phyloP scores from a whole-genome alignment of 2,888 invertebrate genomes.

The Ypsolopha sequella region DNA sequence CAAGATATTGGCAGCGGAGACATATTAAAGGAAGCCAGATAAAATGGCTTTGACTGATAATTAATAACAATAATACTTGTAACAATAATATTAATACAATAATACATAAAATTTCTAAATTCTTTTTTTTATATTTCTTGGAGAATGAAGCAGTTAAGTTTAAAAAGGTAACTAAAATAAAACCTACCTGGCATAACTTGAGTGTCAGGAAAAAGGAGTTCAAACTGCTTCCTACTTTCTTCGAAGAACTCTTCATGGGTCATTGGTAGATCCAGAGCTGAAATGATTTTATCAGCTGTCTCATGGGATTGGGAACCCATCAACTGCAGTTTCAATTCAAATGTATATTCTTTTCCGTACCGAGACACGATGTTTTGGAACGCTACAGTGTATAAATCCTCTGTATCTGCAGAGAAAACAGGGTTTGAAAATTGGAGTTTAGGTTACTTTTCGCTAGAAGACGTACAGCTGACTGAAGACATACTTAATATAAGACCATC shows the following conservation, averaged over 20 bases:
- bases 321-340: slow-evolving; percentile 78
- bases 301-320: slow-evolving; percentile 80
- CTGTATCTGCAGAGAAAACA: slow-evolving; percentile 76
- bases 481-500: slow-evolving; percentile 56
- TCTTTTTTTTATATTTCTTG: no score
- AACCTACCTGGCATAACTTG: slow-evolving; percentile 69
- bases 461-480: slow-evolving; percentile 13
- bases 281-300: slow-evolving; percentile 71
- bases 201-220: slow-evolving; percentile 72
- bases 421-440: not conserved
- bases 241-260: slow-evolving; percentile 75
- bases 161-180: no score
- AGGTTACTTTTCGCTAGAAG: not conserved
- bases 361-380: slow-evolving; percentile 75
- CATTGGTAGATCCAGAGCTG: slow-evolving; percentile 73
- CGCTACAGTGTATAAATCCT: slow-evolving; percentile 80
- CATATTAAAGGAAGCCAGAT: no score
- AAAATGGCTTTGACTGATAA: no score
- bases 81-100: no score
- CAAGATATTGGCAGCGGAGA: no score
- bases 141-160: no score
- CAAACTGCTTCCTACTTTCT: slow-evolving; percentile 64
- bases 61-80: no score
- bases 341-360: slow-evolving; percentile 82
- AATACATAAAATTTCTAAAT: no score